Evolutionary conservation across 2,797 vertebrate species (phyloP).

Genomic region (Anolis apletophallus): DNA sequence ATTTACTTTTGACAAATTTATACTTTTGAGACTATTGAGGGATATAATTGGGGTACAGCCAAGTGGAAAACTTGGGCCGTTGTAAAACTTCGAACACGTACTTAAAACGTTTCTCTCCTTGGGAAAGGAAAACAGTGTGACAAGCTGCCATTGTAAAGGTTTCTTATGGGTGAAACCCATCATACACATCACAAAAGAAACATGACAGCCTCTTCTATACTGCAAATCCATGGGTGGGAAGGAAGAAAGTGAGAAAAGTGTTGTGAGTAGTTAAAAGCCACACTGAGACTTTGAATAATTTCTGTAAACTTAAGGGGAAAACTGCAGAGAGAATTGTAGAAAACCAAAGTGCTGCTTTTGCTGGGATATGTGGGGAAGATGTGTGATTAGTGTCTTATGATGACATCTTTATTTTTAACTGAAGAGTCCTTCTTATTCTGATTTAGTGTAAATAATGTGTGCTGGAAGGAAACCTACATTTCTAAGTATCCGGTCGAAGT

Average conservation of each 20-base stretch:
- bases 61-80: slow-evolving; percentile 42
- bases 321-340: not conserved
- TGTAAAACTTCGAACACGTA: slow-evolving; percentile 26
- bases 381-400: not conserved
- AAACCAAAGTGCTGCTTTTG: fast-evolving
- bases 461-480: not conserved
- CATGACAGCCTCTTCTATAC: slow-evolving; percentile 12
- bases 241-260: not conserved
- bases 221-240: slow-evolving; percentile 8
- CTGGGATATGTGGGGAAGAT: not conserved
- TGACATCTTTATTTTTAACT: fast-evolving
- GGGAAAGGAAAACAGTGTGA: slow-evolving; percentile 48
- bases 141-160: slow-evolving; percentile 46
- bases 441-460: not conserved
- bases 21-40: slow-evolving; percentile 56
- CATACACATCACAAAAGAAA: not conserved
- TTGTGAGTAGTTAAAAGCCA: slow-evolving; percentile 29
- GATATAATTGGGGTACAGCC: slow-evolving; percentile 44
- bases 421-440: not conserved
- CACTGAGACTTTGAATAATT: not conserved
- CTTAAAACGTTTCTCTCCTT: slow-evolving; percentile 32
- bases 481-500: fast-evolving
- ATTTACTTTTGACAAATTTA: slow-evolving; percentile 66
- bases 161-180: slow-evolving; percentile 29
- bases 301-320: fast-evolving